These are phyloP conservation scores for Meandrusa payeni DNA, from an alignment of 2,888 invertebrate genomes.

Conservation along the genomic window DNA sequence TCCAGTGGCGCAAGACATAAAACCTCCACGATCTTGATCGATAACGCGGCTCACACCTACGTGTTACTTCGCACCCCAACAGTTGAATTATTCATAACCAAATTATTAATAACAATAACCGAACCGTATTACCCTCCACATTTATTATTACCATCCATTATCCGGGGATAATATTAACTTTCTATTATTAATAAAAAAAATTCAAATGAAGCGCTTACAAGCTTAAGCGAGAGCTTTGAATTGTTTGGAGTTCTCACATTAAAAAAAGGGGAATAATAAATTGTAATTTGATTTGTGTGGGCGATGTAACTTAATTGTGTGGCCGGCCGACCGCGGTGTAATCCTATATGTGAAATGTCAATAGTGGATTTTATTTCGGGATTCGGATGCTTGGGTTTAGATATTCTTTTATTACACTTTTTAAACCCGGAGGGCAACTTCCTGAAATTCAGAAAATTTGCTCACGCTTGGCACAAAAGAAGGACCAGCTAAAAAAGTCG, in stretches of 20 bases:
- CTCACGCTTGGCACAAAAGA: no score
- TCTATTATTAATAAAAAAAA: conserved; percentile 75
- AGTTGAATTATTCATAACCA: conserved; percentile 68
- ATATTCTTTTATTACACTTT: no score
- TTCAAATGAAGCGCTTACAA: conserved; percentile 67
- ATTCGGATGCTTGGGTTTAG: conserved; percentile 11
- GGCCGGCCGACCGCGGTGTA: conserved; percentile 30
- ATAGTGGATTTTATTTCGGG: conserved; percentile 31
- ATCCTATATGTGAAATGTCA: conserved; percentile 56
- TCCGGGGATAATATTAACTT: conserved; percentile 40
- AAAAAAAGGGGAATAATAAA: conserved; percentile 43
- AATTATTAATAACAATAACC: conserved; percentile 71
- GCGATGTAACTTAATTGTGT: conserved; percentile 40
- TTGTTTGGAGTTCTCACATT: conserved; percentile 72
- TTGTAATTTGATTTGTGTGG: conserved; percentile 41
- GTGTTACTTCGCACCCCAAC: conserved; percentile 34
- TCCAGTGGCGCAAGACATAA: no score
- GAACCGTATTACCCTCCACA: conserved; percentile 42
- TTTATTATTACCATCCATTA: conserved; percentile 44
- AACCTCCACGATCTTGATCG: conserved; percentile 1
- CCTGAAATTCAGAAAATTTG: no score
- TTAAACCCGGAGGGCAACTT: no score
- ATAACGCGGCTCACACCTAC: conserved; percentile 24
- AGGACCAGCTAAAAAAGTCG: no score
- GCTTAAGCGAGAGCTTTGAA: conserved; percentile 58